These are phyloP conservation scores for Ophion ventricosus DNA, from an alignment of 2,888 invertebrate genomes.

Conservation along the genomic window DNA sequence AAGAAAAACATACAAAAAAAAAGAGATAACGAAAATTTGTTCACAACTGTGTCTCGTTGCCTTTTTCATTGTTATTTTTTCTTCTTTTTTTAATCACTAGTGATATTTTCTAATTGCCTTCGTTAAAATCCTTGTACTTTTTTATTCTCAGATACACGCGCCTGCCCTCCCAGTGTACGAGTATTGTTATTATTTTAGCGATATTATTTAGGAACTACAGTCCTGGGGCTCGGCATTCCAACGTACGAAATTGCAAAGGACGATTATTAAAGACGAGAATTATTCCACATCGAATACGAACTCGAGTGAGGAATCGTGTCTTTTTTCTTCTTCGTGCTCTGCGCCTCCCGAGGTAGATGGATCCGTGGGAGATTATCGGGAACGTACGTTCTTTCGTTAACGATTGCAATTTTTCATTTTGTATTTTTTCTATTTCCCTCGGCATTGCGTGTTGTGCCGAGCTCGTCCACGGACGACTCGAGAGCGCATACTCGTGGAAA, in stretches of 20 bases:
- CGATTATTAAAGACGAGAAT: neutral
- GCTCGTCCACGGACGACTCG: too few species aligned
- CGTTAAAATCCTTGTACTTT: constrained; percentile 62
- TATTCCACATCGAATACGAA: neutral
- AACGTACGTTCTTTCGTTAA: neutral
- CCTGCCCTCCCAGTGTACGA: constrained; percentile 18
- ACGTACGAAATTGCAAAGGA: constrained; percentile 11
- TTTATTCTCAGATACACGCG: constrained; percentile 45
- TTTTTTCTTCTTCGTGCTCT: neutral
- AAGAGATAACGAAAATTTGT: neutral
- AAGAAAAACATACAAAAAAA: too few species aligned
- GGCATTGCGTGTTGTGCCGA: neutral
- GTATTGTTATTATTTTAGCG: constrained; percentile 32
- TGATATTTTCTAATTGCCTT: constrained; percentile 67
- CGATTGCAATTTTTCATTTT: neutral
- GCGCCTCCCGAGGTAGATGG: neutral
- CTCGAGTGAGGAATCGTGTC: neutral
- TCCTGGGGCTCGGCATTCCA: constrained; percentile 34
- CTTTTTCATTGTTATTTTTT: neutral
- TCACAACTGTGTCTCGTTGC: neutral
- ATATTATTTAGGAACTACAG: constrained; percentile 44
- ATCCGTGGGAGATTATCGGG: neutral
- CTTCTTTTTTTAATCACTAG: constrained; percentile 43
- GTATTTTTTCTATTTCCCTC: neutral
- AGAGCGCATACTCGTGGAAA: neutral